Conservation (phyloP, 2,113 vertebrate genomes). For the Anoplopoma fimbria region DNA sequence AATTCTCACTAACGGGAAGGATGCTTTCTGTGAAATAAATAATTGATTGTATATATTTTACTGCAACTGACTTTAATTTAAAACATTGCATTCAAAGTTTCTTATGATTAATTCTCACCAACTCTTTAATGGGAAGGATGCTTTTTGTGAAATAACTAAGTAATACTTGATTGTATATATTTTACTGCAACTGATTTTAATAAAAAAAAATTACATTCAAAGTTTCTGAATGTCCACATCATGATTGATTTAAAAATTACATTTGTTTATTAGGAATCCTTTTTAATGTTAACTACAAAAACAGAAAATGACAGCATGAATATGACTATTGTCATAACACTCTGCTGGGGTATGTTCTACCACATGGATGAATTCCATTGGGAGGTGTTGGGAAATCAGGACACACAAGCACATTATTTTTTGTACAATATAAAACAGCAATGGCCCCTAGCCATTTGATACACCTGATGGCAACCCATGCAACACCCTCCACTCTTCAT, state of each 20-base stretch:
- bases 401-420: constrained; percentile 75
- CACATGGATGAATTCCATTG: constrained; percentile 73
- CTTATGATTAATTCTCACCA: background rate
- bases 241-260: constrained; percentile 38
- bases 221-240: background rate
- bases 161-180: background rate
- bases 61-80: background rate
- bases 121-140: background rate
- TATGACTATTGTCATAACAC: constrained; percentile 77
- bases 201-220: background rate
- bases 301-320: constrained; percentile 81
- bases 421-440: constrained; percentile 86
- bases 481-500: constrained; percentile 84
- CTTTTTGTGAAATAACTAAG: background rate
- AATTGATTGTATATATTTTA: background rate
- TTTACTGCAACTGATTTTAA: background rate
- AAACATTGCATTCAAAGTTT: background rate
- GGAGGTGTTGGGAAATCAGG: constrained; percentile 54
- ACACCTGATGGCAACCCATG: constrained; percentile 72
- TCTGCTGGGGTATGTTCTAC: constrained; percentile 67
- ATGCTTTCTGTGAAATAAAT: background rate
- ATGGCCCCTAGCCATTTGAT: constrained; percentile 62
- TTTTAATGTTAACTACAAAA: constrained; percentile 85
- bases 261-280: constrained; percentile 79
- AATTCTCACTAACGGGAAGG: background rate